These are phyloP conservation scores for Empidonax alnorum DNA, from an alignment of 2,113 vertebrate species.

Conservation along the genomic window DNA sequence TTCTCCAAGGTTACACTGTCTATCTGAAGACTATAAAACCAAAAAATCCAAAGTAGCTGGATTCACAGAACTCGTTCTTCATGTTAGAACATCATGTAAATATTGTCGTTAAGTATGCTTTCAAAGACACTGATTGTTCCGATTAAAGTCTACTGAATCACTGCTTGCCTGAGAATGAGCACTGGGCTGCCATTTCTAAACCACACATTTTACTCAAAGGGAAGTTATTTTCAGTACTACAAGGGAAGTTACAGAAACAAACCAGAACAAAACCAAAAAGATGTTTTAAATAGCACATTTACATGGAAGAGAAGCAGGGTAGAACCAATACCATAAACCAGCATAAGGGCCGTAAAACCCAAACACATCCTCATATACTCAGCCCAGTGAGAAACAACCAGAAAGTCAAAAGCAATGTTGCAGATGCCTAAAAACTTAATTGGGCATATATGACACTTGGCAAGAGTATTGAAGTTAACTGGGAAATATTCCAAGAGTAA, in stretches of 20 bases:
- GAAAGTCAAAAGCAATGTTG: neutral
- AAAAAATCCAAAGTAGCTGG: neutral
- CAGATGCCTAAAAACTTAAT: neutral
- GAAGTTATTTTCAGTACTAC: neutral
- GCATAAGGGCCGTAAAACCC: neutral
- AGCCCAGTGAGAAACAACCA: neutral
- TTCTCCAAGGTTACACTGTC: neutral
- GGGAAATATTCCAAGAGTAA: neutral
- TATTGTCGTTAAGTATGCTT: neutral
- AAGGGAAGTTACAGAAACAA: neutral
- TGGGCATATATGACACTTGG: neutral
- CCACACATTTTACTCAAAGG: neutral
- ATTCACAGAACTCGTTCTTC: neutral
- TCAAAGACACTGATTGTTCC: neutral
- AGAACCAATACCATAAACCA: neutral
- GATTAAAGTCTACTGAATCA: neutral
- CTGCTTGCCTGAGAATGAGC: neutral
- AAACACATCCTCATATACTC: neutral
- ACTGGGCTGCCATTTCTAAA: neutral
- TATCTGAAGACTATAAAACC: neutral
- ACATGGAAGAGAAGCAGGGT: neutral
- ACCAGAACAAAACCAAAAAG: neutral
- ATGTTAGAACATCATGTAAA: neutral
- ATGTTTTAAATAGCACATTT: neutral
- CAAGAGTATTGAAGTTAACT: neutral